Conservation (phyloP, 2,113 vertebrate species). For the Ardeotis arabs region DNA sequence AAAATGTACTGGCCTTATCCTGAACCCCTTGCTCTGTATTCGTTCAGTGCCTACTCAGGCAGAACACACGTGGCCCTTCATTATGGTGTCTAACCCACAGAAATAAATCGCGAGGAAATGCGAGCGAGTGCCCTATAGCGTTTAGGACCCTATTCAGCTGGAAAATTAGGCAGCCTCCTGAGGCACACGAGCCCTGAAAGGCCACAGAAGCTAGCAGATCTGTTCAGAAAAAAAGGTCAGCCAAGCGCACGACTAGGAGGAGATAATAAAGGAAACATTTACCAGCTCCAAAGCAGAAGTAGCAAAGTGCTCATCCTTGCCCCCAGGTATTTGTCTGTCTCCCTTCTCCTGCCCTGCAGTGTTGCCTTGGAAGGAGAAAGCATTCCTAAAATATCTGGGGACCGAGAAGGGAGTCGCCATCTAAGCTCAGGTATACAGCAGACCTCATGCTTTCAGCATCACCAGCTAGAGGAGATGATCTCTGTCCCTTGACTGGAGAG, state of each 20-base stretch:
- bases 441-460: not conserved
- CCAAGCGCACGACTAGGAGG: not conserved
- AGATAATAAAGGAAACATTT: not conserved
- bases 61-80: not conserved
- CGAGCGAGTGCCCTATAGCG: not conserved
- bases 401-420: not conserved
- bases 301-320: not conserved
- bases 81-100: not conserved
- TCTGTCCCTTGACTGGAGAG: not conserved
- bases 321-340: not conserved
- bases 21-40: not conserved
- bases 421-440: not conserved
- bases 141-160: conserved; percentile 38
- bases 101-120: not conserved
- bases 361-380: not conserved
- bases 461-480: not conserved
- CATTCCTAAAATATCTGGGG: not conserved
- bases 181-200: conserved; percentile 15
- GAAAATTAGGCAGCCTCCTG: conserved; percentile 10
- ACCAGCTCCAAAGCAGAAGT: not conserved
- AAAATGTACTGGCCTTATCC: not conserved
- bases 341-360: not conserved
- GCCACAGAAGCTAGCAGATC: conserved; percentile 8
- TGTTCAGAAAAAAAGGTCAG: conserved; percentile 7
- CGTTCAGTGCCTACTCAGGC: not conserved